A percentile compares a stretch with the other conserved stretches of the same genome.
Conservation (phyloP, 2,888 invertebrate species). For the Zygogramma bicolorata region DNA sequence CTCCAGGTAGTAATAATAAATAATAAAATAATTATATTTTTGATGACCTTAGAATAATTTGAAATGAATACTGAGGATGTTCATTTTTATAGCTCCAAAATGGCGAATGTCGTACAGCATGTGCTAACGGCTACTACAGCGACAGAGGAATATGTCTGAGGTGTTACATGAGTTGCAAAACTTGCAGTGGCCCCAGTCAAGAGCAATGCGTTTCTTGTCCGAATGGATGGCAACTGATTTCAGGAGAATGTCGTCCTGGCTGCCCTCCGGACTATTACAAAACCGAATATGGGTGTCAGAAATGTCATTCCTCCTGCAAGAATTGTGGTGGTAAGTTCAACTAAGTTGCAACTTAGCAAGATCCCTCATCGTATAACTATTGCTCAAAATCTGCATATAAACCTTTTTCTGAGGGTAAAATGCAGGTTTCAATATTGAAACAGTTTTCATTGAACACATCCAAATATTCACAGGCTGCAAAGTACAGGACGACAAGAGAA, state of each 20-base stretch:
- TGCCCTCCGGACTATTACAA: slow-evolving; percentile 91
- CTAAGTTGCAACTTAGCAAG: neutral
- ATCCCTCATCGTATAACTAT: too few relatives aligned
- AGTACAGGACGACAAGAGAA: slow-evolving; percentile 63
- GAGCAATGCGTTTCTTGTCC: slow-evolving; percentile 90
- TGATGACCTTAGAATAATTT: neutral
- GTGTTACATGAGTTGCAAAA: slow-evolving; percentile 87
- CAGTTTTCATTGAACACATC: too few relatives aligned
- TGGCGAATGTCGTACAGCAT: slow-evolving; percentile 84
- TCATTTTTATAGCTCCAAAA: slow-evolving; percentile 73
- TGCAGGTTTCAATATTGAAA: too few relatives aligned
- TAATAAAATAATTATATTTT: neutral
- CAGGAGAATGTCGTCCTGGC: slow-evolving; percentile 86
- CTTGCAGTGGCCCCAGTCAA: slow-evolving; percentile 86
- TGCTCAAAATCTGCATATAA: too few relatives aligned
- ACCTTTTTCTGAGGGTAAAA: too few relatives aligned
- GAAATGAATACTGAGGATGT: neutral
- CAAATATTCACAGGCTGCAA: slow-evolving; percentile 64
- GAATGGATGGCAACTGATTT: slow-evolving; percentile 82
- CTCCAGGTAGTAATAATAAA: slow-evolving; percentile 69
- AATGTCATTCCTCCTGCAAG: slow-evolving; percentile 90
- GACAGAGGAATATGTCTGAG: slow-evolving; percentile 86
- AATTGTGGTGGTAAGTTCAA: slow-evolving; percentile 80
- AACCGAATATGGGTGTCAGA: slow-evolving; percentile 84
- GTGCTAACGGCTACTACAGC: slow-evolving; percentile 86